Evolutionary conservation across 1,140 invertebrate genomes (phyloP), one percentile per base, ranked within the genome.

Genomic region (Harpegnathos saltator): DNA sequence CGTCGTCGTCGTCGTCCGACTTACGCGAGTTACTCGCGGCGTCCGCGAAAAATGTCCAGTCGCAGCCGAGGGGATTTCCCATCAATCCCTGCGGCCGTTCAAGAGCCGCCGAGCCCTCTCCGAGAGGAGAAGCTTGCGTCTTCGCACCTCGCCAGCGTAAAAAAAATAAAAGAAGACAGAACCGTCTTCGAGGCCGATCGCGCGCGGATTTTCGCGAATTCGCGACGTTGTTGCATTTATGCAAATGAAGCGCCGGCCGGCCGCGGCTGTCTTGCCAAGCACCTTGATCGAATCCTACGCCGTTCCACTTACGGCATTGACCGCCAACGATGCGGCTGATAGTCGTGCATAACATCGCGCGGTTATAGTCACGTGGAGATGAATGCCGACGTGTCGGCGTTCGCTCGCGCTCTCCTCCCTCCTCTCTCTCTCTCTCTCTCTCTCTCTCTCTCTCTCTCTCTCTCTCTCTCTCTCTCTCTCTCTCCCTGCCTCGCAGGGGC

Each of bases 281-380:
- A 54, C 22, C 52, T 80, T 71, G 75, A 80, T 80, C 75, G 75
- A 80, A 80, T 80, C 52, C 75, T 80, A 80, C 29, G 59, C 50
- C 74, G 48, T 68, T 50, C 44, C 63, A 48, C 17, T 66, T 44
- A 58, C 59, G 77, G 77, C 82, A 81, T 77, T 84, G 63, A 71
- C 74, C 62, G 77, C 29, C 44, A 82, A 62, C 82, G 77, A 71
- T 81, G 82, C 65, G 73, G 56, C 78, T 78, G 82, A 83, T 81
- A 82, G 38, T 50, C 50, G 75, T 24, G 58, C 69, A 69, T 88
- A 77, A 85, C 71, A 78, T 69, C 38, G 65, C 62, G 54, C 68
- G 80, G 68, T 89, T 89, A 81, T 89, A 72, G 69, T 85, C 87
- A 84, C 87, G 68, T 81, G 84, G 74, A 86, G 84, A 80, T 71